Evolutionary conservation across 2,888 invertebrate species (phyloP).

Genomic region (Drosophila prostipennis): DNA sequence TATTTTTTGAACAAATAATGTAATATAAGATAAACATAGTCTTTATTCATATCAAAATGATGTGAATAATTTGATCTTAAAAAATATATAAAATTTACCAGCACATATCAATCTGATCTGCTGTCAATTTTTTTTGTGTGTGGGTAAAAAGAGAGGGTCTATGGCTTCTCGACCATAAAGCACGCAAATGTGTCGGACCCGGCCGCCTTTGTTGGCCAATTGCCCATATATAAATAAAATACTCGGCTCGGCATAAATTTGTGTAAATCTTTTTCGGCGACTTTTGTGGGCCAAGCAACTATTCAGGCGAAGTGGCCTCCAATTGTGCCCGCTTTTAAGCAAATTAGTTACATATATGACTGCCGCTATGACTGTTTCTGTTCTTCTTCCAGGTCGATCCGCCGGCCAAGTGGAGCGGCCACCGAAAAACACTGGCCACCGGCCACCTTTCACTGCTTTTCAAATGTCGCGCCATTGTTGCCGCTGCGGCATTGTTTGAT

Average conservation of each 20-base stretch:
- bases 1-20: too few species aligned
- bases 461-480: slow-evolving; percentile 43
- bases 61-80: too few species aligned
- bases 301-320: slow-evolving; percentile 10
- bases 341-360: slow-evolving; percentile 45
- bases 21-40: too few species aligned
- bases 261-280: slow-evolving; percentile 60
- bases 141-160: slow-evolving; percentile 15
- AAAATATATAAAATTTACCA: too few species aligned
- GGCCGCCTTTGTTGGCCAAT: slow-evolving; percentile 72
- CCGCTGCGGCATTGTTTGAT: slow-evolving; percentile 42
- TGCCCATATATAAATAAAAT: slow-evolving; percentile 63
- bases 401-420: slow-evolving; percentile 11
- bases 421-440: slow-evolving; percentile 2
- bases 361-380: slow-evolving; percentile 1
- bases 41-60: too few species aligned
- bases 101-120: too few species aligned
- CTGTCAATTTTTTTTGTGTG: too few species aligned
- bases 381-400: slow-evolving; percentile 3
- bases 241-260: slow-evolving; percentile 64
- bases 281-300: slow-evolving; percentile 61
- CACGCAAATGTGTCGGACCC: slow-evolving; percentile 70
- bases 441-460: slow-evolving; percentile 45
- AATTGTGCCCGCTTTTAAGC: slow-evolving; percentile 38
- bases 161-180: slow-evolving; percentile 46